Evolutionary conservation across 2,113 vertebrate genomes (phyloP).

Genomic region (Telmatochromis sp.): DNA sequence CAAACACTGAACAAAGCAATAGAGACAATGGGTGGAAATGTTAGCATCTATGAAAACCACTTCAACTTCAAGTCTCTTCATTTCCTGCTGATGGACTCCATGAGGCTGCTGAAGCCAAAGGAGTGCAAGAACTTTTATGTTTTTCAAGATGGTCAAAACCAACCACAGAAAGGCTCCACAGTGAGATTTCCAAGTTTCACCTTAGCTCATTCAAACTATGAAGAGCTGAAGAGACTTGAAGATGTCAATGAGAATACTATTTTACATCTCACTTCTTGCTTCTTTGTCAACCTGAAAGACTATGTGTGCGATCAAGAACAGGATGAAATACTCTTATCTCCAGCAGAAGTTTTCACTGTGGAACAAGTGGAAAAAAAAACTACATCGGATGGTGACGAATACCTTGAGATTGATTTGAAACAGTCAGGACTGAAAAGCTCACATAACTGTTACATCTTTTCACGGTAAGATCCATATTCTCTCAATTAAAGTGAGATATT

Average conservation of each 20-base stretch:
- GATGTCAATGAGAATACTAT: accelerated
- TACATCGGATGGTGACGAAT: accelerated
- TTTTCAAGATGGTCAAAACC: not conserved
- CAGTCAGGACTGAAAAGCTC: no score
- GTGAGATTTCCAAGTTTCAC: slow-evolving; percentile 52
- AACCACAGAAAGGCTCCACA: no score
- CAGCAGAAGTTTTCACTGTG: not conserved
- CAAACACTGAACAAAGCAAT: no score
- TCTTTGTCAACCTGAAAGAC: not conserved
- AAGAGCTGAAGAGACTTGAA: accelerated
- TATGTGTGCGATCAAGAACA: not conserved
- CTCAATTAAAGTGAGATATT: not conserved
- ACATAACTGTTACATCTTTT: no score
- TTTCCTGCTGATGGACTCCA: no score
- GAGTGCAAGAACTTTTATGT: no score
- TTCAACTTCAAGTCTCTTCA: no score
- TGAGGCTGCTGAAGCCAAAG: no score
- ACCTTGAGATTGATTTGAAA: not conserved
- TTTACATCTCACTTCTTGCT: not conserved
- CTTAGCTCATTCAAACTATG: accelerated
- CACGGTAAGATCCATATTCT: not conserved
- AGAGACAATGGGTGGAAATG: no score
- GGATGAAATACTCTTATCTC: not conserved
- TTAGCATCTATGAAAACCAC: no score
- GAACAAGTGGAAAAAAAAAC: not conserved